Conservation (phyloP, 2,888 invertebrate genomes). For the Cinara cedri region DNA sequence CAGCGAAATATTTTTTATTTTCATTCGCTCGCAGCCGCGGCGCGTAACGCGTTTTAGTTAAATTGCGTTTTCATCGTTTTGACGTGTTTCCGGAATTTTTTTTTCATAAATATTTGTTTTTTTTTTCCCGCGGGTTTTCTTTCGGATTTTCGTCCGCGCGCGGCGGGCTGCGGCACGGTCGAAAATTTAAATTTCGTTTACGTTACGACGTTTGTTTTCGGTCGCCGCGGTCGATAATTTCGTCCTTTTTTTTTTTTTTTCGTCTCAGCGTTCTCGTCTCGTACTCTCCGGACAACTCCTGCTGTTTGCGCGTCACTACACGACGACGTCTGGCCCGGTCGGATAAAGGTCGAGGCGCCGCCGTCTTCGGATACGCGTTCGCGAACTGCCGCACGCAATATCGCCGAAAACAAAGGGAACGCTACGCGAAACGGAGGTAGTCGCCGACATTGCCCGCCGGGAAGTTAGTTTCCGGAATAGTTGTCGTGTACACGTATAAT, state of each 20-base stretch:
- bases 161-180: too few relatives aligned
- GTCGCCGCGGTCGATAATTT: too few relatives aligned
- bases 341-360: neutral
- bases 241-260: neutral
- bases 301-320: too few relatives aligned
- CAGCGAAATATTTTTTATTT: neutral
- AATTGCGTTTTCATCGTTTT: slow-evolving; percentile 34
- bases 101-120: too few relatives aligned
- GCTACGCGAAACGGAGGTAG: neutral
- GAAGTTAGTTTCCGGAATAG: slow-evolving; percentile 19
- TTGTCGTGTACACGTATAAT: too few relatives aligned
- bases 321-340: neutral
- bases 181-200: too few relatives aligned
- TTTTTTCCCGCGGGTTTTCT: neutral
- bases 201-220: too few relatives aligned
- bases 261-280: neutral
- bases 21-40: neutral
- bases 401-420: neutral
- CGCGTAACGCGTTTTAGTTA: slow-evolving; percentile 23
- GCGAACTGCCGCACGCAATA: neutral
- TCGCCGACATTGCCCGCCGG: neutral
- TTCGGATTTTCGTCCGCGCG: too few relatives aligned
- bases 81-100: slow-evolving; percentile 2
- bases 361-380: neutral
- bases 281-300: too few relatives aligned